Percentiles rank a stretch among this genome's conserved stretches.
phyloP scores from a whole-genome alignment of 2,888 invertebrate species.

The Masnerella sp. region DNA sequence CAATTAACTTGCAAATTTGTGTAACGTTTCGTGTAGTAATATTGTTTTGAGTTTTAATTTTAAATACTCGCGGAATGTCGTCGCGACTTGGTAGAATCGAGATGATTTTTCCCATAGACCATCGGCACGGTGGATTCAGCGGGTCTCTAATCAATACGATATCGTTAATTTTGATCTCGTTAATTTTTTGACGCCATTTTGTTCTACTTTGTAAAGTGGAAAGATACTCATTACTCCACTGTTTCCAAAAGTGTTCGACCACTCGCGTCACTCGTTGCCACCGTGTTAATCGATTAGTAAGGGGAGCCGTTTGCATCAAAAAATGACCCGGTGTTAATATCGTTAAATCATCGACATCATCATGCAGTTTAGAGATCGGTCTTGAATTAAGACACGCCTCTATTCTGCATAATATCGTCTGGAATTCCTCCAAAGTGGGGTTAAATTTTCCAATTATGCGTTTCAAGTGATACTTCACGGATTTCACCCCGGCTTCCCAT shows the following conservation, averaged over 20 bases:
- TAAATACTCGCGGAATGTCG: no score
- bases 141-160: not conserved
- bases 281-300: not conserved
- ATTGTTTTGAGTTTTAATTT: not conserved
- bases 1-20: not conserved
- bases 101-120: not conserved
- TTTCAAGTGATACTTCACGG: not conserved
- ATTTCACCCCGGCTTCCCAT: not conserved
- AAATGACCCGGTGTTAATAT: not conserved
- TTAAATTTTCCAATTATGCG: not conserved
- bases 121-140: no score
- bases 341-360: not conserved
- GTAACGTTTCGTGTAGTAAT: not conserved
- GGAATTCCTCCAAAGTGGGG: not conserved
- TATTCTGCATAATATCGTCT: not conserved
- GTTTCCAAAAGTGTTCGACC: not conserved
- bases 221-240: not conserved
- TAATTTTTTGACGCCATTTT: not conserved
- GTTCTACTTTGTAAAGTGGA: not conserved
- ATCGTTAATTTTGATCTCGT: not conserved
- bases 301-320: not conserved
- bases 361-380: not conserved
- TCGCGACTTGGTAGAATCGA: not conserved
- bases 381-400: not conserved
- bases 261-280: not conserved